phyloP scores from a whole-genome alignment of 2,888 invertebrate species.

The Clunio marinus region DNA sequence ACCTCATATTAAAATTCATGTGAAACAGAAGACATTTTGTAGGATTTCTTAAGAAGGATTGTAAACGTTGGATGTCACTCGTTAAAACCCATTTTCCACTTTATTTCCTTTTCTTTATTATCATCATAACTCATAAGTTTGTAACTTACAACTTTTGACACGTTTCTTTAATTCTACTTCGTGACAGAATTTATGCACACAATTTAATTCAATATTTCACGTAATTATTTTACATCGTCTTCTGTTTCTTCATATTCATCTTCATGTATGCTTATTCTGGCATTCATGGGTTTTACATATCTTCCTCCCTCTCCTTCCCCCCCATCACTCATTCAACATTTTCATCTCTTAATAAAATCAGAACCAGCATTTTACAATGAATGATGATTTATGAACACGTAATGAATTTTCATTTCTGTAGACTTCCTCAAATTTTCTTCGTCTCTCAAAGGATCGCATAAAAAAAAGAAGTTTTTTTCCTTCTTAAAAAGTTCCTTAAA shows the following conservation, averaged over 20 bases:
- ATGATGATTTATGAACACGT: not conserved
- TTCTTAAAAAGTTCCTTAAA: too few relatives aligned
- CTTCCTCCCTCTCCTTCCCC: not conserved
- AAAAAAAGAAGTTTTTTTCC: too few relatives aligned
- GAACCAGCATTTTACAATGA: not conserved
- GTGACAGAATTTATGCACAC: too few relatives aligned
- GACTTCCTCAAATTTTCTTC: too few relatives aligned
- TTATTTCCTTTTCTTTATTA: too few relatives aligned
- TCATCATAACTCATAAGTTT: too few relatives aligned
- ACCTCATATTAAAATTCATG: not conserved
- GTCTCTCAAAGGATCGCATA: too few relatives aligned
- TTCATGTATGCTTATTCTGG: not conserved
- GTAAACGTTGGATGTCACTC: too few relatives aligned
- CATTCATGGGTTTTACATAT: not conserved
- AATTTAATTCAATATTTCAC: not conserved
- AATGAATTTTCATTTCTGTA: conserved; percentile 10
- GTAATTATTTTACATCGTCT: not conserved
- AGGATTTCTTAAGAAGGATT: too few relatives aligned
- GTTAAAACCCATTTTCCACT: too few relatives aligned
- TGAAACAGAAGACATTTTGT: not conserved
- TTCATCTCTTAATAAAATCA: conserved; percentile 5
- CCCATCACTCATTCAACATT: not conserved
- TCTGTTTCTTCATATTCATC: not conserved
- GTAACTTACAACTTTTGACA: too few relatives aligned
- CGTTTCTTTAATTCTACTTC: too few relatives aligned